These are phyloP conservation scores for Goniozus legneri DNA, from an alignment of 1,140 invertebrate species.

Conservation along the genomic window DNA sequence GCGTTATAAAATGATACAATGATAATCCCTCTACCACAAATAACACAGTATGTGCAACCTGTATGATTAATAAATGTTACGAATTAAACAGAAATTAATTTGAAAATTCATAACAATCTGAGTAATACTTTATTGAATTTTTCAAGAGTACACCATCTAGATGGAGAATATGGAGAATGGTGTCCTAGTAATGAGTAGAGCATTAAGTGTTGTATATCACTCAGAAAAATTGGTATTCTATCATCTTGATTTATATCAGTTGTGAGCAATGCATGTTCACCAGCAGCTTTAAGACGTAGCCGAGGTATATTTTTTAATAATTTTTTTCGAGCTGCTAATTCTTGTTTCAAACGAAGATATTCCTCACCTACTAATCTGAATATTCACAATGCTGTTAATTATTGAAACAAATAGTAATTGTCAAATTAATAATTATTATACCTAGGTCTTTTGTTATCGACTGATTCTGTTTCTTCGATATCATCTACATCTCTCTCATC, in stretches of 20 bases:
- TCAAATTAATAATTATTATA: slow-evolving; percentile 2
- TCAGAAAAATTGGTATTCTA: slow-evolving; percentile 73
- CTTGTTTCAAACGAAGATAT: slow-evolving; percentile 56
- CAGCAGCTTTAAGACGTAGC: slow-evolving; percentile 60
- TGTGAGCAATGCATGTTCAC: slow-evolving; percentile 60
- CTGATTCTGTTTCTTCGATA: slow-evolving; percentile 9
- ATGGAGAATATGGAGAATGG: slow-evolving; percentile 63
- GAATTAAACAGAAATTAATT: slow-evolving; percentile 4
- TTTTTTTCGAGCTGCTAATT: slow-evolving; percentile 58
- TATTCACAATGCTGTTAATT: not conserved
- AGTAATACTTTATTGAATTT: slow-evolving; percentile 62
- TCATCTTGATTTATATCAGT: slow-evolving; percentile 45
- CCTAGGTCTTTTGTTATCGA: slow-evolving; percentile 33
- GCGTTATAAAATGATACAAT: slow-evolving; percentile 66
- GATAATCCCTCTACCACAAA: slow-evolving; percentile 77
- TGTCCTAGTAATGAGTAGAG: slow-evolving; percentile 72
- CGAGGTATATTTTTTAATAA: slow-evolving; percentile 54
- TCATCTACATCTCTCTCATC: slow-evolving; percentile 1
- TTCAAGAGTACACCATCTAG: slow-evolving; percentile 78
- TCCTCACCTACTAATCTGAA: slow-evolving; percentile 50
- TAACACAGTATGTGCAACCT: slow-evolving; percentile 63
- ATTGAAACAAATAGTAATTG: not conserved
- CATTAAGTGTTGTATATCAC: slow-evolving; percentile 79
- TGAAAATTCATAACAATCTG: slow-evolving; percentile 1
- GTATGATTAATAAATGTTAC: slow-evolving; percentile 8